A percentile compares a stretch with the other conserved stretches of the same genome.
These are phyloP conservation scores for Platysternon megacephalum DNA, from an alignment of 2,113 vertebrate genomes.

Conservation along the genomic window DNA sequence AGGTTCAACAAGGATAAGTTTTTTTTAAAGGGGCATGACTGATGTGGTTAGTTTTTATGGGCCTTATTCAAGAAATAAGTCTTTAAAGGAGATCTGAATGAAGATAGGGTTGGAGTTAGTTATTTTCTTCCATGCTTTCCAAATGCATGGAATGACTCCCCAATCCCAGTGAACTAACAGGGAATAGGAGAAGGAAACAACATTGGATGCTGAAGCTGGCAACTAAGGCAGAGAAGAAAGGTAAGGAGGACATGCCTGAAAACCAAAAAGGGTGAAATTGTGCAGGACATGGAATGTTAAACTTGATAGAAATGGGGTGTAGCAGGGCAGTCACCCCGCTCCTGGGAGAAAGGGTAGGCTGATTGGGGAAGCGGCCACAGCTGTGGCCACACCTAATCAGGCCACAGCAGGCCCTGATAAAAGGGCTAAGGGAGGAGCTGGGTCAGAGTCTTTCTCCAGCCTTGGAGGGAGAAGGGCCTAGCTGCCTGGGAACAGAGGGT, in stretches of 20 bases:
- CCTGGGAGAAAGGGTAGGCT: no score
- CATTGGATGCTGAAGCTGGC: neutral
- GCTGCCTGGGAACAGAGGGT: no score
- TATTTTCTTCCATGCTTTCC: neutral
- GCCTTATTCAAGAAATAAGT: neutral
- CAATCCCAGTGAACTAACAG: neutral
- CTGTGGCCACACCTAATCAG: no score
- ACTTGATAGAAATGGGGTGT: neutral
- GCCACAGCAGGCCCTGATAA: no score
- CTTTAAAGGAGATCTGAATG: neutral
- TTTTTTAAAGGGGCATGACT: no score
- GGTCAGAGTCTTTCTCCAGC: no score
- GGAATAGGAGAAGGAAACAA: neutral
- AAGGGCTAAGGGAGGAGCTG: no score
- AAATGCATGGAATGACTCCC: neutral
- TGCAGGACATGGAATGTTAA: neutral
- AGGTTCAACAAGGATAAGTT: no score
- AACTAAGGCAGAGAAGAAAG: neutral
- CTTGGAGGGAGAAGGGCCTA: no score
- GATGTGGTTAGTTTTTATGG: neutral
- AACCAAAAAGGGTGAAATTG: neutral
- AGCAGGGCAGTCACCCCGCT: no score
- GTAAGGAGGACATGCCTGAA: neutral
- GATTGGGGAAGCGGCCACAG: no score
- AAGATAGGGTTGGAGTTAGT: neutral